Base-by-base conservation (phyloP, 2,888 invertebrate genomes). In the Aspidapion aeneum region DNA sequence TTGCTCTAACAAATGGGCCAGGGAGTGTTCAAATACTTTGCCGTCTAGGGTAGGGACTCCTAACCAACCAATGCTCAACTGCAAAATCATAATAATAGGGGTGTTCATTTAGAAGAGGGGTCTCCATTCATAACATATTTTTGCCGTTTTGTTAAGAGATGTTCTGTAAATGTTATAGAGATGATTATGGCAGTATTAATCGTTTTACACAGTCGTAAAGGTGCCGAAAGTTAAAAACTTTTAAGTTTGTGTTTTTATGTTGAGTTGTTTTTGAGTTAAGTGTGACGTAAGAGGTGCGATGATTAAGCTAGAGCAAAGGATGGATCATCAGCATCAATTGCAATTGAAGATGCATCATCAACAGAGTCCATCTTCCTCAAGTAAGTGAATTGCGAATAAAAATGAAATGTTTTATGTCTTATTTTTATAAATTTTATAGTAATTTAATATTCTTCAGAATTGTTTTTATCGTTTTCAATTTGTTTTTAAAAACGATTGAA, bases 241-340 rank as follows among this genome's bases (percentile, higher is more conserved):
- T n/a, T n/a, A n/a, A n/a, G n/a, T n/a, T n/a, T n/a, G n/a, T n/a
- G n/a, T n/a, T n/a, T n/a, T 35, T 7, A 35, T 7, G 16, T 57
- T 58, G 59, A 58, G 60, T 21, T 22, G 48, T 63, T 20, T 12
- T 55, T 50, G 1, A 56, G 62, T 57, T 48, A 68, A 68, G 66
- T 66, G 69, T 57, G 69, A 66, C 68, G 60, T 65, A 1, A 68
- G 67, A 63, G 66, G 35, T 35, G 35, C 35, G 12, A 35, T 35
- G 35, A 35, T 35, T 7, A 35, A 35, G 35, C 12, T 35, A 3
- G 67, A 70, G 64, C 62, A 70, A 64, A 65, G 68, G 18, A 18
- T 72, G 64, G 70, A 73, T 49, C 66, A 68, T 55, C 65, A 66
- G 12, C 64, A 61, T 57, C 66, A 69, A 21, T 19, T 71, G 52